Evolutionary conservation across 2,113 vertebrate species (phyloP).

Genomic region (Apteryx mantelli): DNA sequence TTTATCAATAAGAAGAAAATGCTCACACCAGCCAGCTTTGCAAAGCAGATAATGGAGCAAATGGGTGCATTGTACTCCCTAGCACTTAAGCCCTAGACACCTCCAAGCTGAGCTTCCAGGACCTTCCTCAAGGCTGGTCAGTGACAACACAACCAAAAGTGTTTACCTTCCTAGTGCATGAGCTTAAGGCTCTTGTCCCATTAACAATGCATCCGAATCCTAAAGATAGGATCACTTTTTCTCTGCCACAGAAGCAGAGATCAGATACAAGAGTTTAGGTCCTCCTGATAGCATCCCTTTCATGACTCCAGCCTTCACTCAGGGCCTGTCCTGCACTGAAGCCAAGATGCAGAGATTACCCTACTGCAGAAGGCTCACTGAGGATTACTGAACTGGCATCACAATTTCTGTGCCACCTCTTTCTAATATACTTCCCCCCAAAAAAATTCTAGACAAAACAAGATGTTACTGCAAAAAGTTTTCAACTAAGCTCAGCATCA

Average conservation of each 20-base stretch:
- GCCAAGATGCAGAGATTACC: neutral
- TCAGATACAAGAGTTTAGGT: neutral
- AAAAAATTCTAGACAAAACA: neutral
- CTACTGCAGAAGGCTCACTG: neutral
- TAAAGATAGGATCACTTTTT: neutral
- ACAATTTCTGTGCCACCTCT: neutral
- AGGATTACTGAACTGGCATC: neutral
- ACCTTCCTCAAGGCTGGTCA: neutral
- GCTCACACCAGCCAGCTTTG: neutral
- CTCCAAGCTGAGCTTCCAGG: neutral
- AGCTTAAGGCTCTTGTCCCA: neutral
- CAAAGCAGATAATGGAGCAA: neutral
- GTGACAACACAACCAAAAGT: neutral
- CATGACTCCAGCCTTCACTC: accelerated
- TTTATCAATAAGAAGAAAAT: neutral
- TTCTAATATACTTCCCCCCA: neutral
- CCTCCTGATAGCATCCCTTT: neutral
- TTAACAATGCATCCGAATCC: neutral
- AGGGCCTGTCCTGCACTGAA: neutral
- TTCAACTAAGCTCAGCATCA: neutral
- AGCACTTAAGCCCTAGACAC: neutral
- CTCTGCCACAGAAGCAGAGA: neutral
- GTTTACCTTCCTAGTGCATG: neutral
- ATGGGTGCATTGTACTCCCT: neutral
- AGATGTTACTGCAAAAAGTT: neutral